phyloP scores from a whole-genome alignment of 2,797 vertebrate genomes.

The Sphenopsis melanotis region DNA sequence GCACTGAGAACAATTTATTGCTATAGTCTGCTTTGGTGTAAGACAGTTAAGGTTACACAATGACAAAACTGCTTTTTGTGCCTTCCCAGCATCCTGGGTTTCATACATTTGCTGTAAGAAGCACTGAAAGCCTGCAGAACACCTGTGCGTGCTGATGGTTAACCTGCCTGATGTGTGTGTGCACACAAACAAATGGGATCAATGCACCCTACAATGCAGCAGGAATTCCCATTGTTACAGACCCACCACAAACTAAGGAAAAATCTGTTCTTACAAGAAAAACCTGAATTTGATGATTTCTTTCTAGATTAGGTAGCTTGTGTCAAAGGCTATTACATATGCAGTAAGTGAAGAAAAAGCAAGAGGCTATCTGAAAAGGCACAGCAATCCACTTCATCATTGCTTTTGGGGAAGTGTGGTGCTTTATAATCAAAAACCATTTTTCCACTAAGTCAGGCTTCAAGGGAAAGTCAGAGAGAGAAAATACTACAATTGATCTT shows the following conservation, averaged over 20 bases:
- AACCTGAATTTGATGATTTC: not conserved
- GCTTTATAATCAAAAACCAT: not conserved
- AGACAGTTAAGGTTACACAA: not conserved
- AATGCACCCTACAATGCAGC: fast-evolving
- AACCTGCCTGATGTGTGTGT: not conserved
- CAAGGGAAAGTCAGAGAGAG: not conserved
- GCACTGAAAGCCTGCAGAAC: not conserved
- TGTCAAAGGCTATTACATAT: not conserved
- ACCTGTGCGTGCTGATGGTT: not conserved
- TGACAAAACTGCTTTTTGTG: not conserved
- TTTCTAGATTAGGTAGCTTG: not conserved
- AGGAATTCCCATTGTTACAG: not conserved
- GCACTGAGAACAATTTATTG: not conserved
- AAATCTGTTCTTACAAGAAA: not conserved
- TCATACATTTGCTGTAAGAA: not conserved
- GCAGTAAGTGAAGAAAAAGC: not conserved
- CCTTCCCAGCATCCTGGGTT: not conserved
- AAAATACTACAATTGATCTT: not conserved
- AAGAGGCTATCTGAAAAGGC: not conserved
- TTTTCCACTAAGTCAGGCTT: not conserved
- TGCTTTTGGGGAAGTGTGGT: not conserved
- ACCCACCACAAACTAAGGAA: not conserved
- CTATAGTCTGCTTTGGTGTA: not conserved
- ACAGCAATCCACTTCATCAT: not conserved
- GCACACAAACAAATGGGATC: not conserved